A percentile compares a stretch with the other conserved stretches of the same genome.
phyloP scores from a whole-genome alignment of 23 tunicate species.

The Corella eumyota region DNA sequence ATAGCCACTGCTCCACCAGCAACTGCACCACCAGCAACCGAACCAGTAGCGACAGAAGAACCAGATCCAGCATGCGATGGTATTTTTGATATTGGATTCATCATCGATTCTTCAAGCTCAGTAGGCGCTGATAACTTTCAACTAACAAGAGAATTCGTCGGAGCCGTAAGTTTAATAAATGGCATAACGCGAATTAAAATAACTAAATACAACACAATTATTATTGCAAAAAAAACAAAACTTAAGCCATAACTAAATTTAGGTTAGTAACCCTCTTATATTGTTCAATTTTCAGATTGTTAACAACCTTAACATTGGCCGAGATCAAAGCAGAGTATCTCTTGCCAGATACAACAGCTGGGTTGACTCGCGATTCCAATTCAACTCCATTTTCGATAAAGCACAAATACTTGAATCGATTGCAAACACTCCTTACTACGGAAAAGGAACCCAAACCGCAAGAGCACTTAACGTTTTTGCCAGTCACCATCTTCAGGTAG shows the following conservation, averaged over 20 bases:
- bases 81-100: constrained; percentile 34
- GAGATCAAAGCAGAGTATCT: constrained; percentile 32
- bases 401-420: constrained; percentile 35
- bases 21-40: constrained; percentile 1
- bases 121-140: constrained; percentile 73
- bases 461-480: constrained; percentile 29
- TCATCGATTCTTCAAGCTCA: constrained; percentile 78
- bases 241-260: too few species aligned
- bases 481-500: constrained; percentile 53
- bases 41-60: constrained; percentile 5
- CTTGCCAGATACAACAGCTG: constrained; percentile 62
- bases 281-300: constrained; percentile 31
- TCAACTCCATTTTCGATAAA: constrained; percentile 25
- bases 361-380: constrained; percentile 55
- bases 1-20: too few species aligned
- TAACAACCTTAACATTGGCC: constrained; percentile 24
- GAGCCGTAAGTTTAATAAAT: constrained; percentile 42
- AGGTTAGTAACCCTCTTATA: too few species aligned
- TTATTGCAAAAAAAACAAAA: too few species aligned
- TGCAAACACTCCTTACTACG: constrained; percentile 62
- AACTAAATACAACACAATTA: too few species aligned
- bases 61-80: too few species aligned
- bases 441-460: constrained; percentile 66
- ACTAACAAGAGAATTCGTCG: constrained; percentile 49
- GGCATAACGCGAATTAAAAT: constrained; percentile 28